phyloP scores from a whole-genome alignment of 2,888 invertebrate species.

The Panzeria rudis region DNA sequence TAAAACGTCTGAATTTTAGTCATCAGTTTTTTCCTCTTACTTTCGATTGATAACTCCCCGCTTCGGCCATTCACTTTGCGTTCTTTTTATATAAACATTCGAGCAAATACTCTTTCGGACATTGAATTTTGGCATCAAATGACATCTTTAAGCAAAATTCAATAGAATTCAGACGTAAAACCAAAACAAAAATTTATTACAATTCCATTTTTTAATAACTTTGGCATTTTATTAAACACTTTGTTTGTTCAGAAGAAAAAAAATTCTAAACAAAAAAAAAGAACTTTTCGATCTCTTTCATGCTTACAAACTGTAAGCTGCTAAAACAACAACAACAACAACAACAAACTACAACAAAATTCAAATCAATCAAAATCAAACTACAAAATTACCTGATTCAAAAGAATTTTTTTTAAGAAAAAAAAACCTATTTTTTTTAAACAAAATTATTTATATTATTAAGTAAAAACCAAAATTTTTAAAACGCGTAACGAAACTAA shows the following conservation, averaged over 20 bases:
- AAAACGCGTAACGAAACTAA: constrained; percentile 56
- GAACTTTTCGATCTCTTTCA: constrained; percentile 53
- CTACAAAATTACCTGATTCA: constrained; percentile 82
- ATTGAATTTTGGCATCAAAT: constrained; percentile 73
- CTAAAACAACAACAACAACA: constrained; percentile 24
- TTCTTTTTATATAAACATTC: constrained; percentile 54
- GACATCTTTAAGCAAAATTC: constrained; percentile 73
- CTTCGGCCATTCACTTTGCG: constrained; percentile 72
- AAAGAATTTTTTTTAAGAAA: constrained; percentile 63
- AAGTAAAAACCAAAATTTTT: constrained; percentile 60
- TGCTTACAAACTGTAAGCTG: constrained; percentile 18
- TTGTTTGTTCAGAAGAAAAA: constrained; percentile 20
- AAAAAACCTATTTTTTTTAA: constrained; percentile 74
- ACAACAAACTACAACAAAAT: constrained; percentile 19
- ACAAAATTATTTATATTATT: constrained; percentile 74
- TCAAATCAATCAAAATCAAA: constrained; percentile 73
- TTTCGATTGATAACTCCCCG: constrained; percentile 53
- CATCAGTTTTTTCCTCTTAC: constrained; percentile 56
- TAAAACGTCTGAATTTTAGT: constrained; percentile 63
- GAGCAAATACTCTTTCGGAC: constrained; percentile 60
- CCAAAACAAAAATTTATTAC: neutral
- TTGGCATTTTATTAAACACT: constrained; percentile 72
- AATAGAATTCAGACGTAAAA: constrained; percentile 80
- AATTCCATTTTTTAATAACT: constrained; percentile 62
- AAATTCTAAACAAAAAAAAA: constrained; percentile 10